Evolutionary conservation across 1,140 invertebrate species (phyloP), one percentile per base, ranked within the genome.

Genomic region (Drosophila nikananu): DNA sequence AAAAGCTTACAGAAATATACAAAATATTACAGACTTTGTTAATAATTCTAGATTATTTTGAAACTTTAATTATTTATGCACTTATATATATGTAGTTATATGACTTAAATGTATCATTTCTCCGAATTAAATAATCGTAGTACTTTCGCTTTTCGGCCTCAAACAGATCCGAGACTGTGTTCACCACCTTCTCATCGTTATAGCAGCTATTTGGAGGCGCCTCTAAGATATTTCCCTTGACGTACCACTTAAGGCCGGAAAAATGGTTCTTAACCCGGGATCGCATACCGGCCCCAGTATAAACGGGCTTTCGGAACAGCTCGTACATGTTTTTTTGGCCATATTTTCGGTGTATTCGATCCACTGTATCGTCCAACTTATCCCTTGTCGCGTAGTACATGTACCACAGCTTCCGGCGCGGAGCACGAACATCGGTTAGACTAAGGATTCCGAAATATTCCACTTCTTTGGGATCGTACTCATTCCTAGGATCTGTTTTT

Each of bases 201-300:
- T 58, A 90, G 5, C n/a, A 44, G 35, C 58, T 84, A 32, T 54
- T 65, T 32, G 71, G 64, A 0, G 86, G 71, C 1, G 86, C 86
- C 23, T 89, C 86, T 12, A 89, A 32, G 5, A 90, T n/a, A 46
- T 90, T 90, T 13, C 86, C 86, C 21, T 90, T 90, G 0, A 79
- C 86, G 21, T 55, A 64, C 86, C 79, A 90, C n/a, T 84, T 90
- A 2, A 68, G 49, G 25, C 23, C 68, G 6, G 23, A 25, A 12
- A 90, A 90, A 46, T 80, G 61, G 7, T 54, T 59, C 13, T 90
- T 90, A 27, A 90, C 86, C 6, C 61, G 59, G 3, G 57, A 44
- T 9, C 86, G 67, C 55, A 90, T 17, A 0, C 61, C 66, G 0
- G 58, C 52, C 0, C 86, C 86, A 9, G 67, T 57, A 5, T 59